Conservation (phyloP, 2,113 vertebrate species). For the Zosterops hypoxanthus region DNA sequence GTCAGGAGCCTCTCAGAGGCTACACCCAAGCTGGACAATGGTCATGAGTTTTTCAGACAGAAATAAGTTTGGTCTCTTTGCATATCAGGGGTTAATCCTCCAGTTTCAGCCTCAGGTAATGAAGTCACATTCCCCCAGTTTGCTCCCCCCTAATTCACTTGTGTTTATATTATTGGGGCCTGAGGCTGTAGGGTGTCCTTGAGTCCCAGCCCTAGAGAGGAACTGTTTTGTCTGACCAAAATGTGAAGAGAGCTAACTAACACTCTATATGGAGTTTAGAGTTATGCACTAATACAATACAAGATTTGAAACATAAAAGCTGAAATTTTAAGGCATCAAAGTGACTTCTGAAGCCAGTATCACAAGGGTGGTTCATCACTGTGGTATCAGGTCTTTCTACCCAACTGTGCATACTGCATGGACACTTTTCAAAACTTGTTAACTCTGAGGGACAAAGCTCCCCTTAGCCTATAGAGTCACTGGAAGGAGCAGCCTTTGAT, state of each 20-base stretch:
- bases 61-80: background rate
- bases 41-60: background rate
- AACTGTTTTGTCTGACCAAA: background rate
- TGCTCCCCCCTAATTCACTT: background rate
- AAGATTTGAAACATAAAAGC: background rate
- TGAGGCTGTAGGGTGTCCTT: background rate
- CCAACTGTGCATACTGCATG: fast-evolving
- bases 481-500: background rate
- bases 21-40: background rate
- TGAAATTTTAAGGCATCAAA: background rate
- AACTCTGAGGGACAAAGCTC: background rate
- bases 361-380: background rate
- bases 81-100: background rate
- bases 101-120: background rate
- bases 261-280: background rate
- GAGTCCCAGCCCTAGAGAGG: background rate
- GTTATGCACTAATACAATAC: background rate
- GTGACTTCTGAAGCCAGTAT: background rate
- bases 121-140: background rate
- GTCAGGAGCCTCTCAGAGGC: background rate
- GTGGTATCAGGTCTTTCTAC: background rate
- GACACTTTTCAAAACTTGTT: background rate
- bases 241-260: background rate
- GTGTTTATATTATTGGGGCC: background rate
- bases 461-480: background rate